Evolutionary conservation across 2,888 invertebrate species (phyloP).

Genomic region (Papilio gigon): DNA sequence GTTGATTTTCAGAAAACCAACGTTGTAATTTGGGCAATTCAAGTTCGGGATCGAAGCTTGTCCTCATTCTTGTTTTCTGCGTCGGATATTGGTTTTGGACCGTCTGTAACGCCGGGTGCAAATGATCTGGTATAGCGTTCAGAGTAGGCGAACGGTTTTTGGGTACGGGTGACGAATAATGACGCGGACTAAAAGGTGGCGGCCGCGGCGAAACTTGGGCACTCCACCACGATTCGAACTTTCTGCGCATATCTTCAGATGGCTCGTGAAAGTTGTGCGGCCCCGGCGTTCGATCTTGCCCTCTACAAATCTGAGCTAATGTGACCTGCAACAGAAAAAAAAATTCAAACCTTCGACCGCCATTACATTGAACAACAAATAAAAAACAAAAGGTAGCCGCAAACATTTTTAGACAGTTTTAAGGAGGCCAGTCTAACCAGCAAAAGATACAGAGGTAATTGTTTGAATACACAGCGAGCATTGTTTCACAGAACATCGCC

Average conservation of each 20-base stretch:
- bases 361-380: constrained; percentile 50
- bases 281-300: constrained; percentile 85
- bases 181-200: constrained; percentile 76
- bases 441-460: constrained; percentile 78
- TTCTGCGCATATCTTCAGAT: constrained; percentile 91
- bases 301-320: constrained; percentile 91
- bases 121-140: constrained; percentile 78
- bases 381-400: constrained; percentile 63
- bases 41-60: constrained; percentile 97
- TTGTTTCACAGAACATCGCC: constrained; percentile 83
- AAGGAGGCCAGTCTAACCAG: constrained; percentile 81
- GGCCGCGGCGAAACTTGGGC: constrained; percentile 86
- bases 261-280: constrained; percentile 86
- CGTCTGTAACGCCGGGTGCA: constrained; percentile 89
- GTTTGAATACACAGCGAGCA: constrained; percentile 74
- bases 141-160: constrained; percentile 79
- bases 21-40: constrained; percentile 97
- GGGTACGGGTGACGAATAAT: constrained; percentile 77
- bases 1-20: constrained; percentile 99
- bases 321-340: constrained; percentile 84
- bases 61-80: constrained; percentile 96
- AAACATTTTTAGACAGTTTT: constrained; percentile 79
- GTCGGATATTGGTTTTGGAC: constrained; percentile 89
- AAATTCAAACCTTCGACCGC: constrained; percentile 54
- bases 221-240: constrained; percentile 96